These are phyloP conservation scores for Salpingus planirostris DNA, from an alignment of 2,888 invertebrate species.

Conservation along the genomic window DNA sequence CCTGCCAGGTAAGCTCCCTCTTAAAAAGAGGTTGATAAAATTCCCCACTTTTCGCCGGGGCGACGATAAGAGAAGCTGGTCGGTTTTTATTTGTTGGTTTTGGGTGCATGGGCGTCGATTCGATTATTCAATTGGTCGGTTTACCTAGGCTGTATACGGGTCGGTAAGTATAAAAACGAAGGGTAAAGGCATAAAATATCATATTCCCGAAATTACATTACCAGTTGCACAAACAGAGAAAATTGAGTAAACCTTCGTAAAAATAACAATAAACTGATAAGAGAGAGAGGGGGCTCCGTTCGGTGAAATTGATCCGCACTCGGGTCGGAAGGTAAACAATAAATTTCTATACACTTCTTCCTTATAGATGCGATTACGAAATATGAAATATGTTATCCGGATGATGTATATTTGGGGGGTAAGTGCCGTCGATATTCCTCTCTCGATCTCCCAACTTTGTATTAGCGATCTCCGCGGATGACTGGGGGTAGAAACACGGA, in stretches of 20 bases:
- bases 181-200: slow-evolving; percentile 7
- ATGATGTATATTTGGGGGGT: slow-evolving; percentile 9
- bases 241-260: slow-evolving; percentile 17
- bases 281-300: too few species aligned
- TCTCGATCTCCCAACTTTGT: slow-evolving; percentile 4
- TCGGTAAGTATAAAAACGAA: too few species aligned
- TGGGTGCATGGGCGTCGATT: too few species aligned
- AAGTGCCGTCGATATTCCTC: slow-evolving; percentile 8
- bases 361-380: slow-evolving; percentile 12
- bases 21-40: too few species aligned
- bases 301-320: slow-evolving; percentile 12
- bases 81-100: too few species aligned
- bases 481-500: slow-evolving; percentile 16
- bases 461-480: slow-evolving; percentile 18
- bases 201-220: slow-evolving; percentile 12
- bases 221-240: slow-evolving; percentile 15
- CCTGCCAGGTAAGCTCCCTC: too few species aligned
- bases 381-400: slow-evolving; percentile 11
- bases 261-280: slow-evolving; percentile 17
- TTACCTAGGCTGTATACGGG: too few species aligned
- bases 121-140: too few species aligned
- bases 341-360: slow-evolving; percentile 18
- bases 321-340: slow-evolving; percentile 19
- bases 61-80: too few species aligned
- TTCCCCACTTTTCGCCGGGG: too few species aligned